These are phyloP conservation scores for Caracal caracal DNA, from an alignment of 2,113 vertebrate species.

Conservation along the genomic window DNA sequence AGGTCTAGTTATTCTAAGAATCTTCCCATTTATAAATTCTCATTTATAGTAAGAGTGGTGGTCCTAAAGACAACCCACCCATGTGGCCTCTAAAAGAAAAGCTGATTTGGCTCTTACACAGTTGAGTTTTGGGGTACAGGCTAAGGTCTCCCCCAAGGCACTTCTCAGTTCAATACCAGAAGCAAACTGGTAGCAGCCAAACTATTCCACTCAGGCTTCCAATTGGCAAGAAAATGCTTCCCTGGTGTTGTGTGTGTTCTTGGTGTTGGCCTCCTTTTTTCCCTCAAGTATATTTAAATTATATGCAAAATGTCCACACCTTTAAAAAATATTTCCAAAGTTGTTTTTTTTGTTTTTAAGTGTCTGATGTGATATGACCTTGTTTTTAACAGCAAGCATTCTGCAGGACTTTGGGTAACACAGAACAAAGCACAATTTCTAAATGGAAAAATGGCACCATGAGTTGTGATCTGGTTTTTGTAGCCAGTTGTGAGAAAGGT, in stretches of 20 bases:
- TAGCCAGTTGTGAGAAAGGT: not conserved
- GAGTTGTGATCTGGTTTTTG: not conserved
- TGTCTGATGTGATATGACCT: not conserved
- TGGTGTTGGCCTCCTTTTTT: not conserved
- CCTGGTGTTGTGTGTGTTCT: not conserved
- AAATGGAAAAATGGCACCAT: not conserved
- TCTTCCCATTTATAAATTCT: not conserved
- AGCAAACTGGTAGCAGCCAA: not conserved
- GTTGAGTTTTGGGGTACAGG: not conserved
- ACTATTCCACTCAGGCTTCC: not conserved
- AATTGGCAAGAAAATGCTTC: not conserved
- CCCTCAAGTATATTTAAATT: conserved; percentile 17
- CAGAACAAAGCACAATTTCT: not conserved
- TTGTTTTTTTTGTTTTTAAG: not conserved
- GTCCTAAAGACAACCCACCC: not conserved
- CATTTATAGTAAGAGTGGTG: not conserved
- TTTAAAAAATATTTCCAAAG: not conserved
- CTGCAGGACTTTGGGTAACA: not conserved
- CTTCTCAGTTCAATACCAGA: not conserved
- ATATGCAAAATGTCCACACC: not conserved
- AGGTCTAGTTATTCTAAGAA: not conserved
- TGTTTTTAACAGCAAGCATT: not conserved
- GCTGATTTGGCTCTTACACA: not conserved
- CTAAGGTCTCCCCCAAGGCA: not conserved
- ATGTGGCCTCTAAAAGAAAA: not conserved